Conservation (phyloP, 2,888 invertebrate species). For the Hydrotaea cyrtoneurina region DNA sequence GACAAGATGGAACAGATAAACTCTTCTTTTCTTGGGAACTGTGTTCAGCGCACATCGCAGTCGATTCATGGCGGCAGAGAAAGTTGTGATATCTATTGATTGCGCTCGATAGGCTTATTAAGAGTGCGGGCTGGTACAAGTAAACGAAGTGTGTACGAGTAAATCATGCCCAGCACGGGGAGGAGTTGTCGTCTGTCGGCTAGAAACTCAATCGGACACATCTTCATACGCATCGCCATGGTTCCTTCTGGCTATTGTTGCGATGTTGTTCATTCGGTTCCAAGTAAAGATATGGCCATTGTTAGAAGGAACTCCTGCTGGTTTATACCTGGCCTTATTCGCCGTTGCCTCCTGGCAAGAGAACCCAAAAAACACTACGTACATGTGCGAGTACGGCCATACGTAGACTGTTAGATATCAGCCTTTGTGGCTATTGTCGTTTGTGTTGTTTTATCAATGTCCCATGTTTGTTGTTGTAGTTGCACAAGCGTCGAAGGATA, state of each 20-base stretch:
- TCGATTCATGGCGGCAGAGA: constrained; percentile 3
- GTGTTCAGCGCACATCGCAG: not conserved
- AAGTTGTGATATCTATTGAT: not conserved
- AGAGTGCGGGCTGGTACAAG: not conserved
- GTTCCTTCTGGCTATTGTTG: not conserved
- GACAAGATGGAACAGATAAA: constrained; percentile 7
- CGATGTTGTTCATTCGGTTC: constrained; percentile 5
- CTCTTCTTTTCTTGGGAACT: not conserved
- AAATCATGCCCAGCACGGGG: not conserved
- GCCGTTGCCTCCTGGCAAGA: not conserved
- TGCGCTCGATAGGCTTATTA: constrained; percentile 23
- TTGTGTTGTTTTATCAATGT: not conserved
- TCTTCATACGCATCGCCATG: not conserved
- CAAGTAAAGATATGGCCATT: constrained; percentile 45
- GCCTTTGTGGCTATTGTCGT: constrained; percentile 6
- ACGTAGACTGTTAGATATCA: not conserved
- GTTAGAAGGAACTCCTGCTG: constrained; percentile 59
- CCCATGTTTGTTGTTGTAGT: constrained; percentile 10
- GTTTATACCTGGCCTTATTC: constrained; percentile 56
- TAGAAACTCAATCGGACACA: not conserved
- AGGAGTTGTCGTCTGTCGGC: not conserved
- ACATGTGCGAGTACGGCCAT: too few relatives aligned
- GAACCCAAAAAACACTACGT: not conserved
- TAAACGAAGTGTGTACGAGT: not conserved
- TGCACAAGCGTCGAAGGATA: constrained; percentile 52